Percentiles rank a stretch among this genome's conserved stretches.
Evolutionary conservation across 2,888 invertebrate species (phyloP).

Genomic region (Taphrorychus bicolor): DNA sequence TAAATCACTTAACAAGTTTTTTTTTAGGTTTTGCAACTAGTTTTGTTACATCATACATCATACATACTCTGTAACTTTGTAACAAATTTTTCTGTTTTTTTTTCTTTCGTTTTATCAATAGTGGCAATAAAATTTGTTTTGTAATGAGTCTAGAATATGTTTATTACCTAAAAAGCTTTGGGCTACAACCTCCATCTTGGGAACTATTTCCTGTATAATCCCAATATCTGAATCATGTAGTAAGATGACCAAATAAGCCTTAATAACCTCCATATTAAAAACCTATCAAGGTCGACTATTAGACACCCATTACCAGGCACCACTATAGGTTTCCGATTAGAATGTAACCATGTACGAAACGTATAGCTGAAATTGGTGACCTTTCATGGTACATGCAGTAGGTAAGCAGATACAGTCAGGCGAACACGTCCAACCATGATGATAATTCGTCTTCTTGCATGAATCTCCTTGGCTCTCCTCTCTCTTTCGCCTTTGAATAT

Average conservation of each 20-base stretch:
- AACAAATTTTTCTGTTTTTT: no score
- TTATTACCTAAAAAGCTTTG: no score
- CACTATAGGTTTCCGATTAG: slow-evolving; percentile 40
- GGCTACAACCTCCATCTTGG: neutral
- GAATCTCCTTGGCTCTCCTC: slow-evolving; percentile 55
- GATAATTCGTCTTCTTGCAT: slow-evolving; percentile 56
- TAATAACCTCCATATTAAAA: neutral
- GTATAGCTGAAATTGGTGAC: slow-evolving; percentile 55
- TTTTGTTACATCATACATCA: no score
- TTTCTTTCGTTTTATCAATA: no score
- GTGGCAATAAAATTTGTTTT: no score
- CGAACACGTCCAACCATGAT: slow-evolving; percentile 42
- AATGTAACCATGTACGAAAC: slow-evolving; percentile 55
- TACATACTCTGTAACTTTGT: no score
- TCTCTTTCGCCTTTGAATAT: slow-evolving; percentile 56
- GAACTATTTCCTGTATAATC: neutral
- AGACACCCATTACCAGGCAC: neutral
- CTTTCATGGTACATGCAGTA: slow-evolving; percentile 48
- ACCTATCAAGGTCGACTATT: neutral
- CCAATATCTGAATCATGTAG: neutral
- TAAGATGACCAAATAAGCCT: neutral
- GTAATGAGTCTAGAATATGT: no score
- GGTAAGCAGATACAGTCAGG: slow-evolving; percentile 46
- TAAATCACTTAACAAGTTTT: no score
- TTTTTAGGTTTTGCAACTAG: no score